Evolutionary conservation across 2,888 invertebrate genomes (phyloP).

Genomic region (Maniola hyperantus): DNA sequence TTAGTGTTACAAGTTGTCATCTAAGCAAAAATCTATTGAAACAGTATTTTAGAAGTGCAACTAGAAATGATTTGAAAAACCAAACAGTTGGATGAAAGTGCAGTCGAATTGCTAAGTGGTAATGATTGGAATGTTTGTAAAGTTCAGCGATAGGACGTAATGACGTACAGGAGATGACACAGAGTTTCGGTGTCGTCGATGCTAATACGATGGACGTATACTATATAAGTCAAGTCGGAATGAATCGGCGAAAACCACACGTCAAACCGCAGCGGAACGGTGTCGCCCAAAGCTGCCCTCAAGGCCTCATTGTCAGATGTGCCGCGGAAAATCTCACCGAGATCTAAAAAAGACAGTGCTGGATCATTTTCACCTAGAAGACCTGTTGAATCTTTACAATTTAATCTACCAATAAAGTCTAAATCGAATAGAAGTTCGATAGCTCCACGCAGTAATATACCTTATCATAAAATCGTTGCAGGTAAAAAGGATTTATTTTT

Average conservation of each 20-base stretch:
- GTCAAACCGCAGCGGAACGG: slow-evolving; percentile 40
- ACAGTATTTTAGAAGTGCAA: slow-evolving; percentile 53
- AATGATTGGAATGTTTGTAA: slow-evolving; percentile 33
- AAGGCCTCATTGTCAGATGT: slow-evolving; percentile 53
- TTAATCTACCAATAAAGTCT: slow-evolving; percentile 56
- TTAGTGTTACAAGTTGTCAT: slow-evolving; percentile 42
- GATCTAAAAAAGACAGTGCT: slow-evolving; percentile 42
- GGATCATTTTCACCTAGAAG: slow-evolving; percentile 58
- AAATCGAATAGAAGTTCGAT: slow-evolving; percentile 54
- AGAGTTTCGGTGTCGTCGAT: slow-evolving; percentile 57
- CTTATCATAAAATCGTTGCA: slow-evolving; percentile 72
- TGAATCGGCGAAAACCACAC: slow-evolving; percentile 48
- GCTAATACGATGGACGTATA: slow-evolving; percentile 54
- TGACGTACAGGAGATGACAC: slow-evolving; percentile 64
- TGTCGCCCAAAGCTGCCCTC: slow-evolving; percentile 48
- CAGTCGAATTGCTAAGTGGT: slow-evolving; percentile 37
- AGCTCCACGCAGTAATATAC: slow-evolving; percentile 51
- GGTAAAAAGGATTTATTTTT: slow-evolving; percentile 48
- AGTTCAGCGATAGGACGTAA: slow-evolving; percentile 48
- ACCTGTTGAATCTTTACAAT: slow-evolving; percentile 58
- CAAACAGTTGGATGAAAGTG: slow-evolving; percentile 38
- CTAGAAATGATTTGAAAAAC: slow-evolving; percentile 46
- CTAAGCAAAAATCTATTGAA: slow-evolving; percentile 62
- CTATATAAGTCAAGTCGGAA: slow-evolving; percentile 47
- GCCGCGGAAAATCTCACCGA: slow-evolving; percentile 48